Percentiles rank a stretch among this genome's conserved stretches.
These are phyloP conservation scores for Macrocentrus cingulum DNA, from an alignment of 1,140 invertebrate species.

Conservation along the genomic window DNA sequence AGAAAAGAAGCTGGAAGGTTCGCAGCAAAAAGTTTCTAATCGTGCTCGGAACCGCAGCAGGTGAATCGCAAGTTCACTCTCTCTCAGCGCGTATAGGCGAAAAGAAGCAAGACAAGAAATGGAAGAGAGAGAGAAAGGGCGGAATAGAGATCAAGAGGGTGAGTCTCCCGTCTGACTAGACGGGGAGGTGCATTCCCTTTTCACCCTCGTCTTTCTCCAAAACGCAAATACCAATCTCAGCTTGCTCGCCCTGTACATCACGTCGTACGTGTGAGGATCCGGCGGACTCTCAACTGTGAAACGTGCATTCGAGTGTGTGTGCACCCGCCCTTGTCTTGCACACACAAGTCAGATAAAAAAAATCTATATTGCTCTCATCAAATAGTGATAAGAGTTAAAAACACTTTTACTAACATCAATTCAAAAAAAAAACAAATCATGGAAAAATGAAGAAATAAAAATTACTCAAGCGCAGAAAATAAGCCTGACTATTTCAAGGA, in stretches of 20 bases:
- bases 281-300: not conserved
- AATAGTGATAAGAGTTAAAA: no score
- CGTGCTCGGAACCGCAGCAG: not conserved
- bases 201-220: slow-evolving; percentile 7
- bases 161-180: slow-evolving; percentile 22
- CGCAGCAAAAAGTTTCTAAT: slow-evolving; percentile 1
- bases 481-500: slow-evolving; percentile 15
- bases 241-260: slow-evolving; percentile 1
- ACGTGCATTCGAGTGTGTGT: not conserved
- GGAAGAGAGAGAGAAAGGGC: slow-evolving; percentile 11
- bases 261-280: not conserved
- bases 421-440: no score
- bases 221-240: slow-evolving; percentile 27
- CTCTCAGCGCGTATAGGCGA: not conserved
- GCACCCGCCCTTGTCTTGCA: not conserved
- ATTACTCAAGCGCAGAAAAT: not conserved
- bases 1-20: not conserved
- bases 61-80: slow-evolving; percentile 6
- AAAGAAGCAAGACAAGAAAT: slow-evolving; percentile 5
- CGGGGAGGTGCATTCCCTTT: slow-evolving; percentile 24
- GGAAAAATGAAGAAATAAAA: not conserved
- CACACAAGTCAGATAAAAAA: slow-evolving; percentile 8
- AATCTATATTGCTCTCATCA: slow-evolving; percentile 14
- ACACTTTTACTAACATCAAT: no score
- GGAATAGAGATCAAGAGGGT: not conserved